Percentiles rank a stretch among this genome's conserved stretches.
These are phyloP conservation scores for Brachymystax lenok DNA, from an alignment of 2,797 vertebrate genomes.

Conservation along the genomic window DNA sequence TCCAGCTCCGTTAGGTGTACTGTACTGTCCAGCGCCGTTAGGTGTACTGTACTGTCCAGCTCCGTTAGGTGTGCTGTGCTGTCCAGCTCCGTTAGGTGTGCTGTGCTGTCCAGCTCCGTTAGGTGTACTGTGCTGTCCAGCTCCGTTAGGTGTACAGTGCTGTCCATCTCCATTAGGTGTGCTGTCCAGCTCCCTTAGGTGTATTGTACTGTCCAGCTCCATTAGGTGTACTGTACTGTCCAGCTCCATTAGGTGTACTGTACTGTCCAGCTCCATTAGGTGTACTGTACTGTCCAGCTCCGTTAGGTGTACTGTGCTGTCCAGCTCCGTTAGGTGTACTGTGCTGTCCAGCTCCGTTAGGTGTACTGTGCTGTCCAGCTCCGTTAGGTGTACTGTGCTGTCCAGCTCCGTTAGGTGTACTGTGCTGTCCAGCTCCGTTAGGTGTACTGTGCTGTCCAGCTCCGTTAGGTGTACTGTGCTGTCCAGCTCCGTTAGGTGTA, in stretches of 20 bases:
- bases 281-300: background rate
- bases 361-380: background rate
- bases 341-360: background rate
- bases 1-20: no score
- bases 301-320: background rate
- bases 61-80: no score
- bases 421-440: background rate
- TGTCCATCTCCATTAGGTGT: background rate
- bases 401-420: background rate
- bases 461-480: background rate
- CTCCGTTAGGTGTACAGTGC: no score
- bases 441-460: background rate
- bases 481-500: background rate
- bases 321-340: background rate
- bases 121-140: no score
- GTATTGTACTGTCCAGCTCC: background rate
- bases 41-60: no score
- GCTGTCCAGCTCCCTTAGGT: background rate
- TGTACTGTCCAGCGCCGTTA: no score
- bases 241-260: background rate
- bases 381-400: background rate
- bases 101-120: no score
- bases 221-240: background rate
- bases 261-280: background rate
- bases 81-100: no score